Conservation (phyloP, 2,888 invertebrate genomes). For the Eupeodes latifasciatus region DNA sequence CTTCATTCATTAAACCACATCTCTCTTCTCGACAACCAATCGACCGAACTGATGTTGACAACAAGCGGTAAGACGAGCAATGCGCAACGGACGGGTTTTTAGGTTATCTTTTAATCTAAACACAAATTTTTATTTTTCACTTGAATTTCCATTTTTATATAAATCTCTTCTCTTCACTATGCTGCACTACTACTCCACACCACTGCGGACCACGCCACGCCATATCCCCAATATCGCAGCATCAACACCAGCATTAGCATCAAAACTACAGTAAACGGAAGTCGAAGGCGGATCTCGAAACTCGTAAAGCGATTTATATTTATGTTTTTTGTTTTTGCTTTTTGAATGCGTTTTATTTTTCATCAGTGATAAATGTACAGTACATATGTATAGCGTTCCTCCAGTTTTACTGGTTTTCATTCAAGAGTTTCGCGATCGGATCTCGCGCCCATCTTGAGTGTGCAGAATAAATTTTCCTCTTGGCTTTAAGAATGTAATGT, state of each 20-base stretch:
- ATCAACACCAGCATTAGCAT: conserved; percentile 45
- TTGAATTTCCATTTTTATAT: conserved; percentile 52
- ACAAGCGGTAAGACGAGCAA: no score
- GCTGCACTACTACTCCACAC: neutral
- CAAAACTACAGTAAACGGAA: conserved; percentile 79
- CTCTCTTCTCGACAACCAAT: neutral
- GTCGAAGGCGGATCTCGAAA: conserved; percentile 81
- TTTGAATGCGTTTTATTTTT: conserved; percentile 1
- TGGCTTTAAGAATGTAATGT: neutral
- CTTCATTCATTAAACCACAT: conserved; percentile 37
- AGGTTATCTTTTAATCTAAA: conserved; percentile 39
- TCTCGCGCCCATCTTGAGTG: conserved; percentile 45
- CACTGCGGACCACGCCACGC: neutral
- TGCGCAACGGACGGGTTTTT: conserved; percentile 2
- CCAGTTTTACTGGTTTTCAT: conserved; percentile 71
- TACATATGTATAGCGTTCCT: neutral
- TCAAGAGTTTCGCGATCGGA: conserved; percentile 34
- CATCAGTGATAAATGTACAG: neutral
- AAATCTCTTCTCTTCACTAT: conserved; percentile 24
- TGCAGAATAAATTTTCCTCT: conserved; percentile 53
- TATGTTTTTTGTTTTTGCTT: neutral
- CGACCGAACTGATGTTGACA: neutral
- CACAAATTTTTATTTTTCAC: conserved; percentile 34
- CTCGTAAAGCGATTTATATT: conserved; percentile 68
- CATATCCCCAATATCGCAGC: neutral